A percentile compares a stretch with the other conserved stretches of the same genome.
Evolutionary conservation across 2,797 vertebrate genomes (phyloP).

Genomic region (Simalia tracyae): DNA sequence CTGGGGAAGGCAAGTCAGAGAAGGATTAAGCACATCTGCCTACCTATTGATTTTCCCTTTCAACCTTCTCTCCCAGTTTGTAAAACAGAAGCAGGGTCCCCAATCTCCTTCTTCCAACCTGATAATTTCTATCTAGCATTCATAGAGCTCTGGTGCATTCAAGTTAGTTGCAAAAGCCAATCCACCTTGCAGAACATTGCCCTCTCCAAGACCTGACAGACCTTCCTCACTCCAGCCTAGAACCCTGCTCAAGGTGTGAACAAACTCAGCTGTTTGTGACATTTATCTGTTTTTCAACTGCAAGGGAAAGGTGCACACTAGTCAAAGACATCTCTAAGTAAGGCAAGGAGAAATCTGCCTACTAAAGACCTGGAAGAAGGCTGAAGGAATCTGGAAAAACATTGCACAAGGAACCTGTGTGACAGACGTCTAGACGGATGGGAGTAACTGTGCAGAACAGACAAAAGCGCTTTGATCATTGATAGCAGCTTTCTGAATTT

Average conservation of each 20-base stretch:
- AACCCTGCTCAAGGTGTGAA: background rate
- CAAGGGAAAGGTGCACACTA: background rate
- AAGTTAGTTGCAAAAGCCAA: background rate
- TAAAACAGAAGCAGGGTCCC: background rate
- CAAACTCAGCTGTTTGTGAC: background rate
- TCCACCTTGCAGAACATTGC: background rate
- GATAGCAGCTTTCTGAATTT: constrained; percentile 54
- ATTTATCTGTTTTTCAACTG: no score
- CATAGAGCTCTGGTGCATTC: background rate
- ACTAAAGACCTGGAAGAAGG: constrained; percentile 1
- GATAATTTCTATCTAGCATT: no score
- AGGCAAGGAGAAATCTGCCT: background rate
- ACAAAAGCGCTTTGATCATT: constrained; percentile 54
- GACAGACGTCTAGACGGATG: constrained; percentile 54
- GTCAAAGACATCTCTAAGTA: background rate
- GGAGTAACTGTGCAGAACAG: constrained; percentile 34
- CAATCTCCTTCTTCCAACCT: background rate
- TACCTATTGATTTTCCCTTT: background rate
- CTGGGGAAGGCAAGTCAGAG: background rate
- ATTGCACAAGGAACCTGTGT: background rate
- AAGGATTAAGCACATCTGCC: background rate
- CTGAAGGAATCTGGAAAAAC: background rate
- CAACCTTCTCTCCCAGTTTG: background rate
- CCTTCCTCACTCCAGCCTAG: no score
- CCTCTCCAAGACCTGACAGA: background rate